Evolutionary conservation across 2,113 vertebrate genomes (phyloP).

Genomic region (Platichthys stellatus): DNA sequence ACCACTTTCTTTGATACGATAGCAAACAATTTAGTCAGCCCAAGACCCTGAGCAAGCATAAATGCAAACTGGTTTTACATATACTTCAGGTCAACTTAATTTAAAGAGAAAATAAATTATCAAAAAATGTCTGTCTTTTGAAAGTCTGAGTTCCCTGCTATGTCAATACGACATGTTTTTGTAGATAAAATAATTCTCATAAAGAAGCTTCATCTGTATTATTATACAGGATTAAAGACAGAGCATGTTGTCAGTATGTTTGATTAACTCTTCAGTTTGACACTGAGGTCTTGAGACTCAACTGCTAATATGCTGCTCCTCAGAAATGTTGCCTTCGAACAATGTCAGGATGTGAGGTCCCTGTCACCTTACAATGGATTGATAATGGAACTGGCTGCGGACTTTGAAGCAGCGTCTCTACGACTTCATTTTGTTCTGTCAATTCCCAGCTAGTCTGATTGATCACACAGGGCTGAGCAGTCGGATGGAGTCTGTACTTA

Average conservation of each 20-base stretch:
- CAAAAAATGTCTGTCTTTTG: too few species aligned
- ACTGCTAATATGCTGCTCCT: conserved; percentile 29
- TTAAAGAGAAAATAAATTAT: too few species aligned
- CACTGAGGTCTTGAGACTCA: conserved; percentile 18
- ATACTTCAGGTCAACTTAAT: too few species aligned
- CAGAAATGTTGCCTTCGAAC: conserved; percentile 31
- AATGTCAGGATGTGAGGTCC: conserved; percentile 44
- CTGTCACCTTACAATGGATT: conserved; percentile 54
- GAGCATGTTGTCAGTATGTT: neutral
- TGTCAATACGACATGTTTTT: too few species aligned
- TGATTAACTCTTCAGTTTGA: neutral
- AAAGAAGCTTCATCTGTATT: too few species aligned
- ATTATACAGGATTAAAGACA: too few species aligned
- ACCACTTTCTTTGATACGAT: too few species aligned
- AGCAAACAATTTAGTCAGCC: too few species aligned
- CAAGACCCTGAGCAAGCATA: too few species aligned
- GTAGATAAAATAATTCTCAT: too few species aligned
- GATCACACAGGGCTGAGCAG: conserved; percentile 48
- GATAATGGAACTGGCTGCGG: conserved; percentile 61
- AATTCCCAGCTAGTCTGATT: conserved; percentile 53
- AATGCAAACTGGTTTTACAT: too few species aligned
- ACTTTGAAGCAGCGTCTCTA: conserved; percentile 50
- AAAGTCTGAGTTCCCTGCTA: too few species aligned
- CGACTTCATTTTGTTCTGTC: conserved; percentile 64
- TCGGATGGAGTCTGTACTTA: conserved; percentile 8